Conservation (phyloP, 1,140 invertebrate species). For the Trigoniulus corallinus region DNA sequence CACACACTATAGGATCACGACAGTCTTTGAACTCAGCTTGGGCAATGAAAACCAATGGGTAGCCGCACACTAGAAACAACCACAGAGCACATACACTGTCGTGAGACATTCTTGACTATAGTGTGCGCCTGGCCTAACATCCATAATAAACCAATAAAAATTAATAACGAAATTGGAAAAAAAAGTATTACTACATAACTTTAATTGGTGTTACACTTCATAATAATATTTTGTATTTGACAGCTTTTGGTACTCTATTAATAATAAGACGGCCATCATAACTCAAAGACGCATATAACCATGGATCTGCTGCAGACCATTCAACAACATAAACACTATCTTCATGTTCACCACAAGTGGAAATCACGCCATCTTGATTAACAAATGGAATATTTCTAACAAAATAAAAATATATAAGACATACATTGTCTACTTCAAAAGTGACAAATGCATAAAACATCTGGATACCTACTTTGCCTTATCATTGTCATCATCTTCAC, state of each 20-base stretch:
- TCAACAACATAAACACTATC: constrained; percentile 94
- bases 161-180: too few species aligned
- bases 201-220: too few species aligned
- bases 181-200: too few species aligned
- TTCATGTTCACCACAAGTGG: constrained; percentile 89
- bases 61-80: too few species aligned
- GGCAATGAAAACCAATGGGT: too few species aligned
- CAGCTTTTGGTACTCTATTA: constrained; percentile 74
- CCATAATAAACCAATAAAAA: too few species aligned
- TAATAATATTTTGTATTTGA: constrained; percentile 55
- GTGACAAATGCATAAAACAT: neutral
- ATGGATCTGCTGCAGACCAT: constrained; percentile 92
- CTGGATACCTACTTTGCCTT: constrained; percentile 7
- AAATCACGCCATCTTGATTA: constrained; percentile 61
- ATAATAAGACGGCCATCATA: constrained; percentile 89
- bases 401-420: neutral
- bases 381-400: neutral
- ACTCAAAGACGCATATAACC: constrained; percentile 93
- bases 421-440: neutral
- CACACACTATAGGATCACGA: too few species aligned
- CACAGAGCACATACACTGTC: too few species aligned
- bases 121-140: too few species aligned
- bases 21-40: too few species aligned
- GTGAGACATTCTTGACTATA: too few species aligned
- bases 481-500: constrained; percentile 20